Percentiles rank a stretch among this genome's conserved stretches.
Evolutionary conservation across 1,140 invertebrate species (phyloP).

Genomic region (Sitobion miscanthi): DNA sequence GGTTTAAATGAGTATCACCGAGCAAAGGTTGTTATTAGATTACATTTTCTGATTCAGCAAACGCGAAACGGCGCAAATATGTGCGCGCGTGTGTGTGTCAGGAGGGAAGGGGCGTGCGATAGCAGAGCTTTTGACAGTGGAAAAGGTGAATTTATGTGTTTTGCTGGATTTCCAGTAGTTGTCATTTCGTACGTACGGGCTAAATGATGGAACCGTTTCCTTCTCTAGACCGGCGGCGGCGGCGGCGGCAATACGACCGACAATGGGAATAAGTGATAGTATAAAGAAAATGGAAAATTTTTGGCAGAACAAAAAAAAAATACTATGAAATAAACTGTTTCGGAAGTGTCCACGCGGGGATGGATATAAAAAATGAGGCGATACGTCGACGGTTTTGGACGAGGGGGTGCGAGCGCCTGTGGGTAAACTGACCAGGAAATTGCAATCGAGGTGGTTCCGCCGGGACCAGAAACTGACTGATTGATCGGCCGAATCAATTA

Average conservation of each 20-base stretch:
- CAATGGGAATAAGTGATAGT: background rate
- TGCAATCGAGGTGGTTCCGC: constrained; percentile 46
- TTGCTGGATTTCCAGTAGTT: background rate
- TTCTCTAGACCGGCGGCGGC: background rate
- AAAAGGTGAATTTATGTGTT: background rate
- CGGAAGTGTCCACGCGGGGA: background rate
- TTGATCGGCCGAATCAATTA: constrained; percentile 56
- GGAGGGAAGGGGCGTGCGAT: background rate
- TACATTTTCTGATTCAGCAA: background rate
- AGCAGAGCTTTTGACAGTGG: background rate
- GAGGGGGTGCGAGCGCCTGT: background rate
- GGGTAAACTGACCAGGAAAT: constrained; percentile 45
- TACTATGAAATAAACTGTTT: constrained; percentile 22
- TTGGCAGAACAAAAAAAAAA: background rate
- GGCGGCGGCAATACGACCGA: background rate
- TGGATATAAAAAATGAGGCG: constrained; percentile 36
- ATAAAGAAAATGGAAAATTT: background rate
- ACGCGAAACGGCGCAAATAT: background rate
- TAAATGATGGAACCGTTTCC: background rate
- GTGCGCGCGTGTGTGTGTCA: too few species aligned
- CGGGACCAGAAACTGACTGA: constrained; percentile 35
- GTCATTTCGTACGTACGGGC: background rate
- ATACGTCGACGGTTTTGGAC: background rate
- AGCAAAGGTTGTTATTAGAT: background rate
- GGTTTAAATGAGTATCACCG: background rate